Evolutionary conservation across 2,888 invertebrate species (phyloP).

Genomic region (Megamerina dolium): DNA sequence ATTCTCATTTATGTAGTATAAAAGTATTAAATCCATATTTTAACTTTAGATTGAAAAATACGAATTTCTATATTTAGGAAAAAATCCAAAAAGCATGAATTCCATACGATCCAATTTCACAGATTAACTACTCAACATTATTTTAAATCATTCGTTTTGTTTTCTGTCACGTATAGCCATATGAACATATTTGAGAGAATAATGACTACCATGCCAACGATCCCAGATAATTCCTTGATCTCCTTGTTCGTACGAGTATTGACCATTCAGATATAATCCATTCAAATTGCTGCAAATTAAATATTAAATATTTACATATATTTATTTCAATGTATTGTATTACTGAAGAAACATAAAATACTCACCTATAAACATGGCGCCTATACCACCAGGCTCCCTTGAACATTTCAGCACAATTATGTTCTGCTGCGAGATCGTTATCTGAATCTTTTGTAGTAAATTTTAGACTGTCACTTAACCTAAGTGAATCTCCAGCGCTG

Average conservation of each 20-base stretch:
- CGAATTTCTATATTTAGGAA: too few relatives aligned
- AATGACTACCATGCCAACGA: constrained; percentile 18
- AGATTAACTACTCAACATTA: too few relatives aligned
- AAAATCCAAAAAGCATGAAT: too few relatives aligned
- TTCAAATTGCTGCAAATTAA: constrained; percentile 20
- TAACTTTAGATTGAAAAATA: too few relatives aligned
- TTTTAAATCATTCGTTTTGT: too few relatives aligned
- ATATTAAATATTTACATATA: neutral
- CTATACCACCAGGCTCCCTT: constrained; percentile 71
- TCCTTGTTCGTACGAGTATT: constrained; percentile 5
- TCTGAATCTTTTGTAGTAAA: constrained; percentile 63
- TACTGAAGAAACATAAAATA: neutral
- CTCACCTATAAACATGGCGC: constrained; percentile 59
- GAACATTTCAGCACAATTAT: constrained; percentile 60
- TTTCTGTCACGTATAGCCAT: constrained; percentile 22
- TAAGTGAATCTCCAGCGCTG: constrained; percentile 61
- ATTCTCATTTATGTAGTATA: too few relatives aligned
- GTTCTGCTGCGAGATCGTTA: constrained; percentile 62
- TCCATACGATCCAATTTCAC: too few relatives aligned
- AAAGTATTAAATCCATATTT: too few relatives aligned
- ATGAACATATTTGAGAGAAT: constrained; percentile 20
- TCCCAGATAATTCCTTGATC: constrained; percentile 21
- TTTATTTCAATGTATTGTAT: too few relatives aligned
- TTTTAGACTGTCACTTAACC: constrained; percentile 62
- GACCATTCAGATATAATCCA: constrained; percentile 19